A percentile compares a stretch with the other conserved stretches of the same genome.
phyloP scores from a whole-genome alignment of 2,888 invertebrate species.

The Nomada fucata region DNA sequence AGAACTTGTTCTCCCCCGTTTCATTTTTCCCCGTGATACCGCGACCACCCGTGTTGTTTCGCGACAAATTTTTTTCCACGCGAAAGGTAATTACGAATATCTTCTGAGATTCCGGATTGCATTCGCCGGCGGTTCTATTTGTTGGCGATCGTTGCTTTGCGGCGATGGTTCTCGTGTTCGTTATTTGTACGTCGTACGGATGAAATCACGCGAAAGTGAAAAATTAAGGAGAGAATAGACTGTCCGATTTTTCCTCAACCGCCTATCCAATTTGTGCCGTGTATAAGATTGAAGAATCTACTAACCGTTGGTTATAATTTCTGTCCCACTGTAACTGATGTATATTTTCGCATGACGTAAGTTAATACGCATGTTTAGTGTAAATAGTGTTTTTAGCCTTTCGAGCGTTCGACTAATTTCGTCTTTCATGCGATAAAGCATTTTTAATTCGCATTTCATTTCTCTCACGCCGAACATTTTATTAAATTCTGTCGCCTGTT shows the following conservation, averaged over 20 bases:
- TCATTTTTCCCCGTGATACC: too few species aligned
- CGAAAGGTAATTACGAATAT: too few species aligned
- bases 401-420: neutral
- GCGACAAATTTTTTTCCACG: too few species aligned
- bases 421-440: neutral
- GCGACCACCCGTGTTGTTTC: too few species aligned
- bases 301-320: neutral
- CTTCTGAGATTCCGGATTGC: too few species aligned
- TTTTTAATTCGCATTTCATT: neutral
- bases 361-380: constrained; percentile 2
- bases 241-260: neutral
- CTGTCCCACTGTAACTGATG: neutral
- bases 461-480: neutral
- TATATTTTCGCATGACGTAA: constrained; percentile 4
- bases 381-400: neutral
- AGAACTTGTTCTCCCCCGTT: too few species aligned
- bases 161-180: too few species aligned
- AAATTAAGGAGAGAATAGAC: too few species aligned
- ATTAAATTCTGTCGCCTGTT: neutral
- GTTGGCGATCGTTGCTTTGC: too few species aligned
- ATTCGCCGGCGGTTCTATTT: too few species aligned
- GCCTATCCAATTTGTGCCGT: neutral
- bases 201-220: too few species aligned
- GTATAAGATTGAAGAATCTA: neutral
- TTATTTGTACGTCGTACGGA: too few species aligned